Evolutionary conservation across 1,140 invertebrate species (phyloP), one percentile per base, ranked within the genome.

Genomic region (Tetramorium simillimum): DNA sequence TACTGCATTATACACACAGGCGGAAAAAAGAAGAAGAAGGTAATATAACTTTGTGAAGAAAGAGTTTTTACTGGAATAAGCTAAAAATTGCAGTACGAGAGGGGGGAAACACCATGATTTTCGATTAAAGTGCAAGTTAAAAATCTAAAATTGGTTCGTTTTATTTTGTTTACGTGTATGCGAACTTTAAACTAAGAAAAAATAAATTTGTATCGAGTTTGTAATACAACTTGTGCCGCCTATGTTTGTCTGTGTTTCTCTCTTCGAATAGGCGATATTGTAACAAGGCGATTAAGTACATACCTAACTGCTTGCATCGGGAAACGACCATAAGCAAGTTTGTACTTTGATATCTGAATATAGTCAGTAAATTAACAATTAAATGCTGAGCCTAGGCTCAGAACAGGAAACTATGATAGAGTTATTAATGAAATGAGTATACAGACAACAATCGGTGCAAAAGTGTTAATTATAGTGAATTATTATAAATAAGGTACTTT

Each of bases 321-420:
- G 69, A 46, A 49, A 82, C 18, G 21, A 56, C 16, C 9, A 56
- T 60, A 73, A 84, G 40, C 69, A 60, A 73, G 51, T 84, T 73
- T 75, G 14, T 4, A 1, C 16, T 28, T 73, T 84, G 53, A 60
- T 73, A 60, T 60, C 40, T 84, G 53, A n/a, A 73, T 82, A 60
- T 40, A 73, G 67, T 40, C 2, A 60, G 21, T 60, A 75, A 84
- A 84, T 84, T 73, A 56, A 43, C 37, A 73, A 84, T 73, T 73
- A 84, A 84, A 4, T 75, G 53, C 18, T 18, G 40, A 18, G 53
- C 4, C 16, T 75, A 73, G 21, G 21, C 21, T 62, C 49, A 84
- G 24, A 73, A 46, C 73, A 46, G 37, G 80, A 49, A 84, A 84
- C 40, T 75, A 84, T 7, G 51, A 10, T 24, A 56, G 56, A 84